phyloP scores from a whole-genome alignment of 2,797 vertebrate species.

The Sphenopsis melanotis region DNA sequence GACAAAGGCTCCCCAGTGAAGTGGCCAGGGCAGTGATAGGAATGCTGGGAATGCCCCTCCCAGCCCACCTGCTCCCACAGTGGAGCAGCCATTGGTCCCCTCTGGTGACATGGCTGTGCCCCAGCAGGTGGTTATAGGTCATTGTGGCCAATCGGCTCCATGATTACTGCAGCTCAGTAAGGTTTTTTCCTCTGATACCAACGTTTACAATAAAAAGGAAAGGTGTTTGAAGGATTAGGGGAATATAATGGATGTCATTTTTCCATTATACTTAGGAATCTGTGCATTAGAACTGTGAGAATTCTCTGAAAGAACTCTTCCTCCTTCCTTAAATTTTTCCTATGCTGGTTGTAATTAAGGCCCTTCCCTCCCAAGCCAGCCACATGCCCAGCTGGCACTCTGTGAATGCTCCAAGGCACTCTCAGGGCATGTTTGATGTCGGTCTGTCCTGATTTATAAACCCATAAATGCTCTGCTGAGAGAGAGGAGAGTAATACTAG shows the following conservation, averaged over 20 bases:
- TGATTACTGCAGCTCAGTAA: neutral
- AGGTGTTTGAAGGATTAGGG: neutral
- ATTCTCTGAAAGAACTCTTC: neutral
- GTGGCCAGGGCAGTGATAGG: neutral
- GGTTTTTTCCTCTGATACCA: neutral
- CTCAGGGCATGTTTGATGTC: neutral
- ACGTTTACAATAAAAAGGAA: neutral
- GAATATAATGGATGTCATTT: neutral
- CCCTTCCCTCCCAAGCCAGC: neutral
- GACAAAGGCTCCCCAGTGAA: neutral
- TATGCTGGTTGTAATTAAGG: neutral
- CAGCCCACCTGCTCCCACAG: neutral
- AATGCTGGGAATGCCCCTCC: neutral
- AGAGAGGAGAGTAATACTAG: neutral
- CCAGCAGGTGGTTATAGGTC: neutral
- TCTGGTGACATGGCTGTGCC: neutral
- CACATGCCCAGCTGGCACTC: neutral
- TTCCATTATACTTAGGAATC: neutral
- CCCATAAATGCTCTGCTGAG: neutral
- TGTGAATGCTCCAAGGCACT: neutral
- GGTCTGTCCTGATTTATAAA: neutral
- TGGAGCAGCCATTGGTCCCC: neutral
- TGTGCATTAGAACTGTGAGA: neutral
- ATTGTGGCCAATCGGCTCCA: neutral
- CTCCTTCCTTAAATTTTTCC: neutral